Base-by-base conservation (phyloP, 2,113 vertebrate genomes). In the Burhinus bistriatus region DNA sequence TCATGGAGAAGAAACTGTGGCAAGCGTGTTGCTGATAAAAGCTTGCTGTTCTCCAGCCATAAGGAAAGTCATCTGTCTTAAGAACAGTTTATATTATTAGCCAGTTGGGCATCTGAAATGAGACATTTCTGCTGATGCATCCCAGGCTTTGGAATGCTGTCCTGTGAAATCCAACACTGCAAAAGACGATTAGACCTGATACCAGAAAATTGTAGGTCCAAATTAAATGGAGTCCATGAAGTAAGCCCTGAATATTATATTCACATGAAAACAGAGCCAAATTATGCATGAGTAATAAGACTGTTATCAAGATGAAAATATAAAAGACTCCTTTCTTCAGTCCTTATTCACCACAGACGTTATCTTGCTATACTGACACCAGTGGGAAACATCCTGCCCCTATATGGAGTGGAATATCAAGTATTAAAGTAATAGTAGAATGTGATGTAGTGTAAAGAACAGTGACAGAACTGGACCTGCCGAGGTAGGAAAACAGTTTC, bases 31-130 rank as follows among this genome's bases (percentile, higher is more conserved):
- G 70, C 79, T 89, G 62, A 84, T 89, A 92, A 92, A 95, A 94
- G 16, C 47, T 87, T 87, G 75, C 87, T 93, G 42, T 94, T 93
- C 47, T 93, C 29, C 27, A 55, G 54, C 65, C 30, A 1, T 72
- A 61, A 81, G 82, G n/a, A 45, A 89, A 91, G 75, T 27, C 45
- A 81, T 71, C 70, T 73, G 52, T 85, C 68, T 71, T 72, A 59
- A 73, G 16, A 90, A 36, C 26, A 91, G 42, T 59, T 94, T 96
- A 94, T 83, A 45, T 86, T 93, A 77, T 85, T 90, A 94, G 75
- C 42, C 65, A 49, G 61, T 34, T 13, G 3, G 68, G 66, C 72
- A 66, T 91, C 73, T 79, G 91, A 86, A 95, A 55, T 76, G 29
- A 78, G 71, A 83, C 71, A 90, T 78, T 88, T 91, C 91, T 84